Evolutionary conservation across 2,888 invertebrate species (phyloP), one percentile per base, ranked within the genome.

Genomic region (Argyresthia goedartella): DNA sequence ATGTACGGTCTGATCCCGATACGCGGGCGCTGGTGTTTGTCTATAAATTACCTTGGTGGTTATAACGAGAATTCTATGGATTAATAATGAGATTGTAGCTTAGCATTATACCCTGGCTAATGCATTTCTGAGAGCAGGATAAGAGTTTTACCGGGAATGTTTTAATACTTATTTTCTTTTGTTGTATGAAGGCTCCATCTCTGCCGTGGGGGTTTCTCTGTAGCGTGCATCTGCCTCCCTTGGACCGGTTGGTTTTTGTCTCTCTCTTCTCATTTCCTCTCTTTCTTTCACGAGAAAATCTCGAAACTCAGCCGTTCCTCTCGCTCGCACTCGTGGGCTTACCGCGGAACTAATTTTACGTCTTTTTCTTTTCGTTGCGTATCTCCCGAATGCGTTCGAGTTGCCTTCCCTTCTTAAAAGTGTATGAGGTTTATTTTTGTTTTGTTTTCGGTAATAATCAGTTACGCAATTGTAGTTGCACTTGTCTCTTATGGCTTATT

Each of bases 141-240:
- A 58, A 65, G 61, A 59, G 54, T 57, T 60, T 60, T 52, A 58
- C 62, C 65, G 62, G 63, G 67, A 71, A 67, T 69, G 64, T 71
- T 68, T 70, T 42, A 72, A 70, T 74, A 69, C 75, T 76, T 73
- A 79, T 80, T 81, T 79, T 81, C 73, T 80, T 76, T 75, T 73
- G 76, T 73, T 77, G 65, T 25, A 25, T 25, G 72, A 73, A 71
- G 75, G 78, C 75, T 67, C 73, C 73, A 65, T 69, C 69, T 70
- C 73, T 72, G 79, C 81, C 80, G 67, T 66, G 64, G 75, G 84
- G 85, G 77, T 78, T 78, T 80, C 65, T 64, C 15, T 39, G 68
- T 65, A 62, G 64, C 67, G 68, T 73, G 71, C 84, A 85, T 85
- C 85, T 85, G 85, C 85, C 71, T 78, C 80, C 80, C 74, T 60